Evolutionary conservation across 2,888 invertebrate genomes (phyloP), one percentile per base, ranked within the genome.

Genomic region (Gortyna flavago): DNA sequence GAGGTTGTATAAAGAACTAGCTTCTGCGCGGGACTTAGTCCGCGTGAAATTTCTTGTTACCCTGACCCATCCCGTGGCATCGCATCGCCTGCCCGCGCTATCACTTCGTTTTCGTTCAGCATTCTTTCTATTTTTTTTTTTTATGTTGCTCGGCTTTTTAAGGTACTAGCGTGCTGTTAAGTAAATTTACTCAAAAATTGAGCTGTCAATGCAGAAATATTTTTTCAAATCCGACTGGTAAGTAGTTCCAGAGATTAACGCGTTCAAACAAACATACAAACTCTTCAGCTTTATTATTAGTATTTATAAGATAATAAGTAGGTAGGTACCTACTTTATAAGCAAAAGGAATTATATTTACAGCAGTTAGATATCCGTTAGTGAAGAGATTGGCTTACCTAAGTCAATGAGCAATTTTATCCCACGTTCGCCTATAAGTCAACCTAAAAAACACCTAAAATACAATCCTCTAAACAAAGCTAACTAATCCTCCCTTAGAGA

Each of bases 401-500:
- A 74, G 25, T 16, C 38, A 4, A 13, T n/a, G 25, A 38, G 4
- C 21, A 62, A 64, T 51, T n/a, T 29, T 25, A 51, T 4, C 1
- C 4, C 2, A 41, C 13, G 2, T 13, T 35, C 11, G 25, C 38
- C 8, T 65, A 18, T 25, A 65, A 74, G 0, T n/a, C 2, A 44
- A 35, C 8, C n/a, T 8, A 54, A n/a, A 59, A 29, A 51, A 21
- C 48, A 48, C 48, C 6, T 7, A 59, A 51, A 48, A 32, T 44
- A 77, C 32, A 72, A 70, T 69, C 35, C 29, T 72, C 74, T 51
- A 64, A 76, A 74, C 73, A 85, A 84, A 86, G 84, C 81, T 76
- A 83, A 83, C 80, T 79, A 88, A 87, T 87, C 69, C 81, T 64
- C 80, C 80, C 83, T 77, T 80, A 84, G 79, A 84, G 85, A 89